Percentiles rank a stretch among this genome's conserved stretches.
Conservation (phyloP, 2,888 invertebrate species). For the Mesorhabditis belari region DNA sequence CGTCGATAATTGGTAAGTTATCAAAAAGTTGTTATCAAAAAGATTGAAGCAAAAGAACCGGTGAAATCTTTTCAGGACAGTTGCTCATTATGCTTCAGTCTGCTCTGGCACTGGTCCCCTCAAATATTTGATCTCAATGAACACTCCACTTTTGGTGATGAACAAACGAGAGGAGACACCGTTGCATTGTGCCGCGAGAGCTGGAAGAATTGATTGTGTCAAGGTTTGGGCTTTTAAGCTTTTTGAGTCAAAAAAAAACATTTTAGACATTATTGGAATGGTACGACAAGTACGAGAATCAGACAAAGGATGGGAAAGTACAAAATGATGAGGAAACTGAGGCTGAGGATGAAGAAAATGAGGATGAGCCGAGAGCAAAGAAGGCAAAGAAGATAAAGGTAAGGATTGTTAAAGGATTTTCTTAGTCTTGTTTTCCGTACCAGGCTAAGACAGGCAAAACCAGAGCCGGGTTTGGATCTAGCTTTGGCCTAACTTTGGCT, state of each 20-base stretch:
- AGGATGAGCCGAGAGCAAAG: too few species aligned
- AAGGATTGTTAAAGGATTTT: too few species aligned
- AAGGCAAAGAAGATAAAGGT: neutral
- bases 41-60: neutral
- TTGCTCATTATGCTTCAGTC: constrained; percentile 60
- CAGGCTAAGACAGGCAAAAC: too few species aligned
- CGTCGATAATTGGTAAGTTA: constrained; percentile 53
- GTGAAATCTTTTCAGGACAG: constrained; percentile 13
- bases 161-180: constrained; percentile 33
- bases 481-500: too few species aligned
- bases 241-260: neutral
- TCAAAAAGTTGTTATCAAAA: neutral
- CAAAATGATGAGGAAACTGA: neutral
- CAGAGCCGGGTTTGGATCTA: too few species aligned
- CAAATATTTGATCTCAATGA: constrained; percentile 38
- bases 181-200: constrained; percentile 35
- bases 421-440: too few species aligned
- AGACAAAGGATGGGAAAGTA: neutral
- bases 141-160: constrained; percentile 5
- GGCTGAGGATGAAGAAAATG: neutral
- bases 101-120: constrained; percentile 57
- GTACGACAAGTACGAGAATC: neutral
- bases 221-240: constrained; percentile 5
- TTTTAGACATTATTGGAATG: neutral
- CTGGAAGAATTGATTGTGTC: constrained; percentile 30